Evolutionary conservation across 2,113 vertebrate genomes (phyloP), one percentile per base, ranked within the genome.

Genomic region (Syngnathus scovelli): DNA sequence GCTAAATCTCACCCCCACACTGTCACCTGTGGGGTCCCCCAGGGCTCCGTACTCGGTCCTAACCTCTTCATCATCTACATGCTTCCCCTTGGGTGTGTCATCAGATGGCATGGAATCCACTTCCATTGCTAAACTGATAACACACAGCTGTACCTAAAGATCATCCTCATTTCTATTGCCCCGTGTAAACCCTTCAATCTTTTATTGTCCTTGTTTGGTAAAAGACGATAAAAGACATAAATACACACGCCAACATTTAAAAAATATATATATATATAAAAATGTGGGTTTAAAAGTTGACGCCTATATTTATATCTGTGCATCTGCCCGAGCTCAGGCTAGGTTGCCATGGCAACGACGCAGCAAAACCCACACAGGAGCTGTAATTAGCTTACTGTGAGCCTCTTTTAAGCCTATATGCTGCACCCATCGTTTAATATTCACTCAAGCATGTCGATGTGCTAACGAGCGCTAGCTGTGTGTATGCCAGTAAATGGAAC

Each of bases 331-430:
- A 58, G 27, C 55, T 16, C 27, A 70, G 72, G 67, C 83, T 70
- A 46, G 62, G 91, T 92, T 89, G 81, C 90, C 78, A 88, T 89
- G 82, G 90, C 71, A 88, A 91, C 89, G 69, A 81, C 8, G 38
- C 11, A 61, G 13, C 38, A 77, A 76, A 83, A 76, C 77, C 77
- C 73, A 71, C 78, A 77, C 64, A 78, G 81, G 71, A 87, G 72
- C 84, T 80, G 83, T 89, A 83, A 80, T 87, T 83, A 81, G 79
- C 81, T 90, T 84, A 85, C 77, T 74, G 76, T 75, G 83, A 74
- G 87, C 80, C 79, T 78, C 75, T 88, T 78, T 81, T 80, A 70
- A 75, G 83, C 70, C 79, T 76, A 61, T n/a, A 18, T 10, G 36
- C 36, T 37, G 33, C 56, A 39, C 37, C 19, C 48, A 37, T 36